These are phyloP conservation scores for Drosophila cyrtoloma DNA, from an alignment of 2,888 invertebrate genomes.

Conservation along the genomic window DNA sequence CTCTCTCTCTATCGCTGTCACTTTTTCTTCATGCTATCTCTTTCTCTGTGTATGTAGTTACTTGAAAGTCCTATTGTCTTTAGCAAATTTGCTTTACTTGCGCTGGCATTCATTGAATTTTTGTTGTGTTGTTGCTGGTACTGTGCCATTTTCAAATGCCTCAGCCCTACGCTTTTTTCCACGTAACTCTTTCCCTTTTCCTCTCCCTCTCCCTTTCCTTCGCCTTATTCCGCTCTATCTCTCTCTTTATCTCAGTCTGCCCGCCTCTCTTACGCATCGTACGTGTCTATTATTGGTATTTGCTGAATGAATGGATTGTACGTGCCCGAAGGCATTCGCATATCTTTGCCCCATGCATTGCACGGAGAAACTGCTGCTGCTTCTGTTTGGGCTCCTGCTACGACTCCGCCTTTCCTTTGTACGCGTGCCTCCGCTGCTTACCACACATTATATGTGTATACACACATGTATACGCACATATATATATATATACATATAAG, in stretches of 20 bases:
- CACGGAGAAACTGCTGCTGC: conserved; percentile 36
- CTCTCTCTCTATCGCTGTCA: background rate
- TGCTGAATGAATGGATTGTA: conserved; percentile 81
- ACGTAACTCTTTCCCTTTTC: background rate
- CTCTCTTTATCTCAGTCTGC: background rate
- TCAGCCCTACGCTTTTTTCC: conserved; percentile 29
- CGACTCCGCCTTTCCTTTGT: conserved; percentile 71
- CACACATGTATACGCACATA: background rate
- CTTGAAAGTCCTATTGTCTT: conserved; percentile 72
- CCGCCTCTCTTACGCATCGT: conserved; percentile 42
- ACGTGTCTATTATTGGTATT: conserved; percentile 81
- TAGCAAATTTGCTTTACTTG: conserved; percentile 79
- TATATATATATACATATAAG: background rate
- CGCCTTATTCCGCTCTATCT: background rate
- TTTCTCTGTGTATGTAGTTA: conserved; percentile 42
- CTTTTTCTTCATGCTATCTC: conserved; percentile 5
- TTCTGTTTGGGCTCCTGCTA: conserved; percentile 13
- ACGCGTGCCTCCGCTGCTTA: conserved; percentile 29
- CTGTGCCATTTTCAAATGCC: conserved; percentile 73
- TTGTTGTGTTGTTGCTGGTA: conserved; percentile 28
- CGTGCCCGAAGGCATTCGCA: conserved; percentile 78
- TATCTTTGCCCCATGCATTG: conserved; percentile 62
- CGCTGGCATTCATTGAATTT: conserved; percentile 74
- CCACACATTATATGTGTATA: background rate
- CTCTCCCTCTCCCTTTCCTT: background rate